Conservation (phyloP, 2,888 invertebrate species). For the Ophion ventricosus region DNA sequence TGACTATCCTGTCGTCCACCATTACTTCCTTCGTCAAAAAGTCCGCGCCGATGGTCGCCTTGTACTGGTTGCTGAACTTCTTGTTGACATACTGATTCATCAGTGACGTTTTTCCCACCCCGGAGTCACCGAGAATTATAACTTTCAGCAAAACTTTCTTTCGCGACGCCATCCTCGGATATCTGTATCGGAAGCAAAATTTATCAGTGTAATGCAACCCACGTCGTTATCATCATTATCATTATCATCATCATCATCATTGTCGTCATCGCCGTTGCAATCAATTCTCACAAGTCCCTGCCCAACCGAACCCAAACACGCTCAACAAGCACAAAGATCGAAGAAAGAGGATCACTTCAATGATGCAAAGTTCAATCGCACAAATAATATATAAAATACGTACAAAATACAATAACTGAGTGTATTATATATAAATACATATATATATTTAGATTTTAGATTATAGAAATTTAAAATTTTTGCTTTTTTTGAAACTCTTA, state of each 20-base stretch:
- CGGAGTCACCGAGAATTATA: slow-evolving; percentile 98
- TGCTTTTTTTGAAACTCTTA: too few species aligned
- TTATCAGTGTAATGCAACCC: not conserved
- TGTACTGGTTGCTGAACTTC: slow-evolving; percentile 99
- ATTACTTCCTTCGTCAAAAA: slow-evolving; percentile 99
- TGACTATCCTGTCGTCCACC: slow-evolving; percentile 99
- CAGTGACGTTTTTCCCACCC: slow-evolving; percentile 99
- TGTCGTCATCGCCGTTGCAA: too few species aligned
- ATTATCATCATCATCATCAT: not conserved
- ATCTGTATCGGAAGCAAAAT: slow-evolving; percentile 54
- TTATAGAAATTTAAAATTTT: not conserved
- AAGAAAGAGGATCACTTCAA: too few species aligned
- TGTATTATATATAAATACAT: too few species aligned
- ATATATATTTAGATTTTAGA: too few species aligned
- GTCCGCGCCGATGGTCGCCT: slow-evolving; percentile 99
- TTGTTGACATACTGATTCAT: slow-evolving; percentile 99
- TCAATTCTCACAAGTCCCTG: too few species aligned
- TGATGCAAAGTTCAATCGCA: too few species aligned
- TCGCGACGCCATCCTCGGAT: slow-evolving; percentile 91
- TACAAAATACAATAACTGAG: too few species aligned
- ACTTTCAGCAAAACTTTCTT: slow-evolving; percentile 99
- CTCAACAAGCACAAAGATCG: too few species aligned
- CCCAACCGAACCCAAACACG: too few species aligned
- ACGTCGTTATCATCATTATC: too few species aligned
- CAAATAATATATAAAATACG: too few species aligned